Percentiles rank a stretch among this genome's conserved stretches.
These are phyloP conservation scores for Acleris holmiana DNA, from an alignment of 2,888 invertebrate species.

Conservation along the genomic window DNA sequence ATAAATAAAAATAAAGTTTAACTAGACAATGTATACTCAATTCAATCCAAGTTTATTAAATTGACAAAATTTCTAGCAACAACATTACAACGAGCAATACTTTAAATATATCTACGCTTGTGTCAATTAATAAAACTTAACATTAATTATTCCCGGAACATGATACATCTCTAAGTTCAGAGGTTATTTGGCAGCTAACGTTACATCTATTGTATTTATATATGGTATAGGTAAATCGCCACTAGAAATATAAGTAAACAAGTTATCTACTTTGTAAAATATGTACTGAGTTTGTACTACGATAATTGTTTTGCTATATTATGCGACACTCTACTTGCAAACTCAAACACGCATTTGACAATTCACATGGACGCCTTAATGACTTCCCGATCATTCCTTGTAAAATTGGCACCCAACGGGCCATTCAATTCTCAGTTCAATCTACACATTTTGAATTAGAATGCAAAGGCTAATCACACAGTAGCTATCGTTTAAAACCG, in stretches of 20 bases:
- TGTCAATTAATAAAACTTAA: conserved; percentile 32
- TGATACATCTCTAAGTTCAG: conserved; percentile 19
- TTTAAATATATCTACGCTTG: conserved; percentile 36
- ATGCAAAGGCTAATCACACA: too few species aligned
- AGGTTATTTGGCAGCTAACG: conserved; percentile 20
- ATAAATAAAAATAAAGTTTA: conserved; percentile 15
- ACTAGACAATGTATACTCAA: conserved; percentile 12
- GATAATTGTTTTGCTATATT: conserved; percentile 32
- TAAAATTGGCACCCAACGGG: too few species aligned
- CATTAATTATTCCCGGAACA: conserved; percentile 31
- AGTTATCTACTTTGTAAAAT: conserved; percentile 32
- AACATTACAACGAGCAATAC: conserved; percentile 23
- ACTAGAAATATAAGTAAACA: conserved; percentile 30
- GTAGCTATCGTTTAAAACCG: too few species aligned
- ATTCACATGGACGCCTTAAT: neutral
- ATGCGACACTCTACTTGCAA: conserved; percentile 11
- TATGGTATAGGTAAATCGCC: conserved; percentile 32
- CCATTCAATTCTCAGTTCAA: too few species aligned
- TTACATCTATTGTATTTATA: conserved; percentile 26
- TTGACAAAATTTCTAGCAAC: conserved; percentile 22
- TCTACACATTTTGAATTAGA: too few species aligned
- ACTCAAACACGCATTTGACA: neutral
- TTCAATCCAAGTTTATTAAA: conserved; percentile 3
- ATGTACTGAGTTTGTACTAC: conserved; percentile 36
- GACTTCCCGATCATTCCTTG: too few species aligned